These are phyloP conservation scores for Achatina immaculata DNA, from an alignment of 1,140 invertebrate genomes.

Conservation along the genomic window DNA sequence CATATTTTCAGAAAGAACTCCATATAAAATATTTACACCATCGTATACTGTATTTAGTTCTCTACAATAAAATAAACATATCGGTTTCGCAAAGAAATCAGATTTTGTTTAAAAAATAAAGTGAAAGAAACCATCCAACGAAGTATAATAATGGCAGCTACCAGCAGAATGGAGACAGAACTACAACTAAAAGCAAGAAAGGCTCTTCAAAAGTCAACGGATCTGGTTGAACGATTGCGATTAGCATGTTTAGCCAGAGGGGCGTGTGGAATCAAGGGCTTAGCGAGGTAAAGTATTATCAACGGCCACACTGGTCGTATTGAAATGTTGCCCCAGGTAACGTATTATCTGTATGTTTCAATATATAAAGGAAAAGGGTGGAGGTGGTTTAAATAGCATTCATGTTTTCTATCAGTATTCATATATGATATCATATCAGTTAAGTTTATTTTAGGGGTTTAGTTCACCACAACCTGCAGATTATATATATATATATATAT, in stretches of 20 bases:
- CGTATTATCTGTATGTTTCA: constrained; percentile 1
- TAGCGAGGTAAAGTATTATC: constrained; percentile 80
- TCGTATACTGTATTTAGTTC: too few relatives aligned
- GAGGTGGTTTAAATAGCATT: neutral
- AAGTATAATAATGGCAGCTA: constrained; percentile 62
- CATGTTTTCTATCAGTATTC: too few relatives aligned
- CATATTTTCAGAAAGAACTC: too few relatives aligned
- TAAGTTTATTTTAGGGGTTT: too few relatives aligned
- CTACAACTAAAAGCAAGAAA: constrained; percentile 81
- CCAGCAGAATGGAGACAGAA: constrained; percentile 78
- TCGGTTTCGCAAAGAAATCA: too few relatives aligned
- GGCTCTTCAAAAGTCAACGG: constrained; percentile 74
- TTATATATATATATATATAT: too few relatives aligned
- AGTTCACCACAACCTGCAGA: too few relatives aligned
- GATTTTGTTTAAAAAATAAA: too few relatives aligned
- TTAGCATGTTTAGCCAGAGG: constrained; percentile 87
- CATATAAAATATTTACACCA: too few relatives aligned
- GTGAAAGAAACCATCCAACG: neutral
- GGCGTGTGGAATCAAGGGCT: constrained; percentile 87
- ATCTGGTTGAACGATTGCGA: constrained; percentile 87
- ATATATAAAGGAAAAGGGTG: neutral
- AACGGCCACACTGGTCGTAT: neutral
- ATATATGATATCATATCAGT: too few relatives aligned
- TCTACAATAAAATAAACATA: too few relatives aligned
- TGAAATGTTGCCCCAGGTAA: too few relatives aligned